Conservation (phyloP, 2,113 vertebrate species). For the Pollachius pollachius region DNA sequence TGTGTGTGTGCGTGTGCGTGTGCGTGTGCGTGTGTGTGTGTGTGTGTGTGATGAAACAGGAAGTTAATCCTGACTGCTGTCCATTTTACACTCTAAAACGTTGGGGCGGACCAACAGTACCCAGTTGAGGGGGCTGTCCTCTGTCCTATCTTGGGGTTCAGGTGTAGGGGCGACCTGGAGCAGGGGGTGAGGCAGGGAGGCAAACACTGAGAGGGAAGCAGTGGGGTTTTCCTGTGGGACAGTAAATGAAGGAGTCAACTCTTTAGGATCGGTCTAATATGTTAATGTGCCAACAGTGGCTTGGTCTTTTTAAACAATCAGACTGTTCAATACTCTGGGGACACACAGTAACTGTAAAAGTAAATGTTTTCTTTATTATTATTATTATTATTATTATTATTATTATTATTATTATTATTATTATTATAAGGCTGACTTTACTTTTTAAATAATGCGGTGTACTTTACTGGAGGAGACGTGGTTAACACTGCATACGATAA, state of each 20-base stretch:
- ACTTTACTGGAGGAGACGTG: no score
- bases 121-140: no score
- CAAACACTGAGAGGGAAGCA: neutral
- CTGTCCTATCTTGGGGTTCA: conserved; percentile 5
- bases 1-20: neutral
- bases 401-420: no score
- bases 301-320: conserved; percentile 3
- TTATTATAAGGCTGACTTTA: neutral
- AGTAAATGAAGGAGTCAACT: conserved; percentile 25
- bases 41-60: conserved; percentile 27
- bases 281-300: conserved; percentile 18
- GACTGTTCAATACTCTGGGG: conserved; percentile 18
- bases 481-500: neutral
- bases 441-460: no score
- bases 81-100: conserved; percentile 42
- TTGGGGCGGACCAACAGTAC: conserved; percentile 25
- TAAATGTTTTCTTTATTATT: no score
- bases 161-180: conserved; percentile 10
- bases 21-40: conserved; percentile 32
- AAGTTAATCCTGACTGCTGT: conserved; percentile 39
- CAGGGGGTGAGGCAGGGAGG: conserved; percentile 1
- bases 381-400: no score
- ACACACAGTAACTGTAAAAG: neutral
- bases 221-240: neutral
- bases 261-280: conserved; percentile 7